Percentiles rank a stretch among this genome's conserved stretches.
Conservation (phyloP, 2,113 vertebrate genomes). For the Oncorhynchus masou region DNA sequence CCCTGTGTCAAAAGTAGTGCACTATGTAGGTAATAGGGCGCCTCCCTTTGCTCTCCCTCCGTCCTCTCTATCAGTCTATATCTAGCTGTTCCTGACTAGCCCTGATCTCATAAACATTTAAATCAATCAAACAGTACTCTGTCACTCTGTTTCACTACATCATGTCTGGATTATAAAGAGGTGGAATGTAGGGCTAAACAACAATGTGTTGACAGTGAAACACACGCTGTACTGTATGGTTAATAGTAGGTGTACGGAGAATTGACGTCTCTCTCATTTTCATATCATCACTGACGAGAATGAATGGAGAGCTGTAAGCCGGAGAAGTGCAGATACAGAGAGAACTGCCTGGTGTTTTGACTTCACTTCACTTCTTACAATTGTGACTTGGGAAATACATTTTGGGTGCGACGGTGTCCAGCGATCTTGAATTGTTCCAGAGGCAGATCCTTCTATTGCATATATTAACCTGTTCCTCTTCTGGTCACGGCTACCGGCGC, state of each 20-base stretch:
- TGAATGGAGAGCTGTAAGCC: slow-evolving; percentile 24
- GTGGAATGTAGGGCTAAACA: not conserved
- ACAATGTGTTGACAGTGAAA: not conserved
- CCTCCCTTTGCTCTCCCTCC: too few species aligned
- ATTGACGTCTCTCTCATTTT: not conserved
- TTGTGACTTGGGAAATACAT: slow-evolving; percentile 1
- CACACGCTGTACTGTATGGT: not conserved
- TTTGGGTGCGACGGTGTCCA: not conserved
- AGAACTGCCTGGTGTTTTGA: not conserved
- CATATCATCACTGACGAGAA: slow-evolving; percentile 24
- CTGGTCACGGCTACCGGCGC: slow-evolving; percentile 11
- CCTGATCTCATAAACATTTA: slow-evolving; percentile 40
- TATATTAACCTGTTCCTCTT: slow-evolving; percentile 48
- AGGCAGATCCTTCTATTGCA: slow-evolving; percentile 13
- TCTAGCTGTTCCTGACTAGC: slow-evolving; percentile 16
- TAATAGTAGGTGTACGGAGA: not conserved
- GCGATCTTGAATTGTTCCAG: slow-evolving; percentile 57
- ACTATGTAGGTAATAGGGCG: too few species aligned
- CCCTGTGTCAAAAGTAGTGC: too few species aligned
- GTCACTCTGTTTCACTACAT: slow-evolving; percentile 44
- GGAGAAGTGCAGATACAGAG: not conserved
- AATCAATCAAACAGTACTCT: slow-evolving; percentile 44
- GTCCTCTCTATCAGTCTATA: slow-evolving; percentile 39
- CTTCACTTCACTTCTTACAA: slow-evolving; percentile 35
- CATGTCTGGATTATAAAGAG: slow-evolving; percentile 38